Base-by-base conservation (phyloP, 1,140 invertebrate genomes). In the Zaprionus africanus region DNA sequence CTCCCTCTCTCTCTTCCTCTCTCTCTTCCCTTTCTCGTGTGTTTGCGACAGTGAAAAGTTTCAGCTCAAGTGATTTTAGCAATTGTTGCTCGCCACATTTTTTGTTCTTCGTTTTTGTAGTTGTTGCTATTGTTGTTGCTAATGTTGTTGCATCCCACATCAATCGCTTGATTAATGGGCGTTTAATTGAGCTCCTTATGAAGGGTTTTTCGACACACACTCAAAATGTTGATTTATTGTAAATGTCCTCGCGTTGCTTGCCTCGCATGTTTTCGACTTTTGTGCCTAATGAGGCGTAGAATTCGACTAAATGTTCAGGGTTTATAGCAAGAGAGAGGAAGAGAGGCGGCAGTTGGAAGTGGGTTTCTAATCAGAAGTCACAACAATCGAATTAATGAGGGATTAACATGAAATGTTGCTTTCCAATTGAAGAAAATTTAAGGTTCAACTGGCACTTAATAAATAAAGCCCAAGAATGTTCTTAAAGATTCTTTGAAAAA, bases 91-190 rank as follows among this genome's bases (percentile, higher is more conserved):
- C 66, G 63, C 67, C 57, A 36, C 43, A 70, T 67, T 69, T 71
- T 79, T 65, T 70, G 56, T 54, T n/a, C 54, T 64, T 17, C 9
- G 60, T 5, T 38, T 12, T 38, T 38, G 60, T 5, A n/a, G 38
- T 41, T 41, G 36, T 13, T 38, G 36, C 11, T 38, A 12, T 38
- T 9, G n/a, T 19, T 46, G 46, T 24, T 51, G 7, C n/a, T 46
- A 17, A n/a, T 51, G 11, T 51, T 51, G 19, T 22, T 54, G 31
- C 24, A 17, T 5, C 22, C 43, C 57, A 51, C 54, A 67, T 82
- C 79, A 86, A 79, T 80, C 70, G 65, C 57, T 72, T 88, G 84
- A 88, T 88, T 88, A 88, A 88, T 81, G 78, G 61, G 51, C 69
- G 56, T 82, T 86, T 86, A 86, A 86, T 87, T 87, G 79, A 78